Base-by-base conservation (phyloP, 2,797 vertebrate genomes). In the Sitta carolinensis region DNA sequence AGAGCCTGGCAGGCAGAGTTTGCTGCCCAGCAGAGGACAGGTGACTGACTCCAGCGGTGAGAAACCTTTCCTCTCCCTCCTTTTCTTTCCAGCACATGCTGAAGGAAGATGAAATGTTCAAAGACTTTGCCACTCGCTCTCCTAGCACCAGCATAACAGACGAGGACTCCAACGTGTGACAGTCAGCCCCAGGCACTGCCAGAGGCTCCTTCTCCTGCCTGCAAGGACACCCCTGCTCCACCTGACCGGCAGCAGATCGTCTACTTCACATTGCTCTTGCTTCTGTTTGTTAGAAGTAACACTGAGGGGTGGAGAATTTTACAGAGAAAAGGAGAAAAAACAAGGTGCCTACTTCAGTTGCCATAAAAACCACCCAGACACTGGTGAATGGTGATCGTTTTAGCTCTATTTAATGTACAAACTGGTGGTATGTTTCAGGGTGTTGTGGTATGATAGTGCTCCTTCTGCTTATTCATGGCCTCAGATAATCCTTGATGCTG, bases 61-160 rank as follows among this genome's bases (percentile, higher is more conserved):
- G 42, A 45, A 66, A 13, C 75, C 23, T 42, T 79, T 58, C 92
- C 78, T 80, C 36, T 69, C 29, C 51, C 20, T 19, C 69, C 26
- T 77, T 93, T 97, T 55, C 80, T 87, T 93, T 97, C 36, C 95
- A 99, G 99, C 99, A 99, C 97, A 99, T 99, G 99, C 89, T 99
- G 75, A 99, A 99, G 96, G 99, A 99, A 52, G 99, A 99, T 0
- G 99, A 99, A 81, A 98, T 99, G 98, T 99, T 99, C 95, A 99
- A 98, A 94, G 99, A 99, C 96, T 97, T 98, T 80, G 98, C 98
- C 0, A 97, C 97, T 38, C 59, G 98, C 80, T 99, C 98, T 10
- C 99, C 98, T 3, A 98, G 98, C 92, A 97, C 97, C 97, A 99
- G 98, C 58, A 97, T 99, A 45, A 99, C 98, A 27, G 99, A 99